Percentiles rank a stretch among this genome's conserved stretches.
phyloP scores from a whole-genome alignment of 2,888 invertebrate genomes.

The Drosophila paucipuncta region DNA sequence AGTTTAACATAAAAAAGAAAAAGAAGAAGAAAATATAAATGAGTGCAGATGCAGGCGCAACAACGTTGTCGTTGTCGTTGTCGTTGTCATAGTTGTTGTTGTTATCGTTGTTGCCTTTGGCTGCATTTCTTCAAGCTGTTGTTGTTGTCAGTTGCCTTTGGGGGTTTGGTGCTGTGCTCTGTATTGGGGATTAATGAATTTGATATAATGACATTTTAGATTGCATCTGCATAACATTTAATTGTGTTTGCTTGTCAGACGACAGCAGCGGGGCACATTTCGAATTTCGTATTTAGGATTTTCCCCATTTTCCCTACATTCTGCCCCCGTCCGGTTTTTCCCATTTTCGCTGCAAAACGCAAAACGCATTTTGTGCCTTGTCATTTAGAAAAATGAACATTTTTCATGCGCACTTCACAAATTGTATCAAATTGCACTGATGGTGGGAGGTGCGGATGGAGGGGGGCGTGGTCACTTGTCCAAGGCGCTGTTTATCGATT shows the following conservation, averaged over 20 bases:
- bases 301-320: constrained; percentile 19
- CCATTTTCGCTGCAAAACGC: constrained; percentile 54
- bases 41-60: constrained; percentile 74
- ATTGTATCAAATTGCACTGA: constrained; percentile 23
- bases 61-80: constrained; percentile 49
- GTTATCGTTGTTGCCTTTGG: constrained; percentile 61
- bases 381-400: constrained; percentile 70
- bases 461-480: neutral
- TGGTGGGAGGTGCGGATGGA: neutral
- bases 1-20: constrained; percentile 60
- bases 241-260: constrained; percentile 80
- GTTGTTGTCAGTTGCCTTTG: constrained; percentile 26
- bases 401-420: constrained; percentile 43
- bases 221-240: constrained; percentile 84
- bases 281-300: neutral
- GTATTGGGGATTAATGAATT: constrained; percentile 82
- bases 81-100: constrained; percentile 35
- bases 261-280: constrained; percentile 29
- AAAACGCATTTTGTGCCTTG: constrained; percentile 77
- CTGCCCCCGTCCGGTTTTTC: neutral
- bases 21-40: constrained; percentile 48
- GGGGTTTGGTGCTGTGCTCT: constrained; percentile 38
- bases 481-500: constrained; percentile 55
- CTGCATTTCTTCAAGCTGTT: constrained; percentile 61
- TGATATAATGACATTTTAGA: constrained; percentile 83